Base-by-base conservation (phyloP, 2,113 vertebrate species). In the Orycteropus afer region DNA sequence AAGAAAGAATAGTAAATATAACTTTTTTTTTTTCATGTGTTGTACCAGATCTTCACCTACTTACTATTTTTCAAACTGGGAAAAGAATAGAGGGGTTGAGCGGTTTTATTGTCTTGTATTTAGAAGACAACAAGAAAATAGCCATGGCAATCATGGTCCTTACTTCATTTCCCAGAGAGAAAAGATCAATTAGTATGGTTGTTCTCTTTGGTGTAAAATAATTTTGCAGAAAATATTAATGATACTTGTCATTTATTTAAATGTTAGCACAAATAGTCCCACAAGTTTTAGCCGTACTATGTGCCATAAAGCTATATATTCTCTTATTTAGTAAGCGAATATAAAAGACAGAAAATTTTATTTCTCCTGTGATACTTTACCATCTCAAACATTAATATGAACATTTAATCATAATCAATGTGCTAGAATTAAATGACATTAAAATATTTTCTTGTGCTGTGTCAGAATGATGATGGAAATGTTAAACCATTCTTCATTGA, bases 1-100 rank as follows among this genome's bases (percentile, higher is more conserved):
- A 94, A 89, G 86, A 65, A 82, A 76, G 40, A 94, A 80, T 51
- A 91, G 91, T 57, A 83, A 89, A 91, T 89, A 57, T 51, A 78
- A 83, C n/a, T n/a, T n/a, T 80, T 79, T 86, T 76, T 77, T 57
- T 79, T 83, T 57, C 29, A 10, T 15, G 22, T 5, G 25, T 34
- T 22, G 9, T 86, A 20, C 59, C 73, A 83, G 37, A 42, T 51
- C 20, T 74, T 61, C 25, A 55, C 57, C 15, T 29, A 69, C 78
- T 61, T 42, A 34, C 32, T 42, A 65, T 78, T 94, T 97, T 92
- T 93, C 84, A 93, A 84, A 55, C 17, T 47, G 27, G 22, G 55
- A 29, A 81, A 81, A 82, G 87, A 93, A 74, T 80, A 63, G 40
- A 79, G 34, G 59, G 83, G 34, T 34, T 71, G 18, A 65, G 14